These are phyloP conservation scores for Papilio machaon DNA, from an alignment of 1,140 invertebrate species.

Conservation along the genomic window DNA sequence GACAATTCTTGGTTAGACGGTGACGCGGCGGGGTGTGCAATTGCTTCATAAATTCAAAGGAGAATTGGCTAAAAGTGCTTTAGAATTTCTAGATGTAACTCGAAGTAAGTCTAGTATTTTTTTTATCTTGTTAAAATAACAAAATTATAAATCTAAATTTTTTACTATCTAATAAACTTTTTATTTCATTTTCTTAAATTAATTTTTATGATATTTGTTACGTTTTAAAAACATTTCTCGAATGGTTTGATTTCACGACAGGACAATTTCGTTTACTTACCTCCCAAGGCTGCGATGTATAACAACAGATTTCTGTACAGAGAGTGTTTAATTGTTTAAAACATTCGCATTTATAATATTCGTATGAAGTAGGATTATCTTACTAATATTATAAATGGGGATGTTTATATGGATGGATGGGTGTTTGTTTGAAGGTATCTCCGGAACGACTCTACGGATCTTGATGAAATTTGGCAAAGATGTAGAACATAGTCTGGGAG, in stretches of 20 bases:
- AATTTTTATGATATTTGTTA: not conserved
- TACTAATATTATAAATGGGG: no score
- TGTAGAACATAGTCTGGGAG: no score
- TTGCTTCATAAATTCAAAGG: not conserved
- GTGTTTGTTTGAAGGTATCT: no score
- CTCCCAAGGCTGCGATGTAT: not conserved
- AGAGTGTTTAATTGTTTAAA: not conserved
- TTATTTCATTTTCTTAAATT: not conserved
- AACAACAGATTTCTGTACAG: slow-evolving; percentile 6
- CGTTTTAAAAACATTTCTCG: not conserved
- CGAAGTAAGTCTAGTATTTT: not conserved
- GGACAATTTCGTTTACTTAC: not conserved
- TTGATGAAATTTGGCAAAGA: no score
- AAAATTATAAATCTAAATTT: no score
- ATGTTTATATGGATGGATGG: no score
- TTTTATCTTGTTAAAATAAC: no score
- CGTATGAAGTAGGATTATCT: no score
- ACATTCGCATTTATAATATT: no score
- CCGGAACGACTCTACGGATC: no score
- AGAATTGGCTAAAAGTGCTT: slow-evolving; percentile 3
- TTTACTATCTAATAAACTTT: no score
- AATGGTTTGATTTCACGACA: not conserved
- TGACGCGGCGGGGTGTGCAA: not conserved
- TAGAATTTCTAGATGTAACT: not conserved
- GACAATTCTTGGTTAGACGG: not conserved